Evolutionary conservation across 2,113 vertebrate species (phyloP).

Genomic region (Eupsittula cactorum): DNA sequence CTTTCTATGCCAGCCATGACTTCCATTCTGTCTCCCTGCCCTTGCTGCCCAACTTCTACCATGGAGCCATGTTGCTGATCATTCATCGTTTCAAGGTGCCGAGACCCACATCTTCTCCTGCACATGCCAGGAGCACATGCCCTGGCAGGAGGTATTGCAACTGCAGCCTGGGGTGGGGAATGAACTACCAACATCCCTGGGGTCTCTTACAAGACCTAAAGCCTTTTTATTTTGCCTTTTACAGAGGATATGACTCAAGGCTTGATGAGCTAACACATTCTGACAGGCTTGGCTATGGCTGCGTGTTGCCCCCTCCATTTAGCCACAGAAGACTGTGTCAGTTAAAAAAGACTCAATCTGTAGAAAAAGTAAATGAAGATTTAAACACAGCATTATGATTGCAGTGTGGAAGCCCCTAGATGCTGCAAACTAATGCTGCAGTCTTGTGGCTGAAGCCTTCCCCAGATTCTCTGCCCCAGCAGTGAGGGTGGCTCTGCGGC

Average conservation of each 20-base stretch:
- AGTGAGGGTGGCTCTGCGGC: not conserved
- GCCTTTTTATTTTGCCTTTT: not conserved
- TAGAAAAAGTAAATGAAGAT: not conserved
- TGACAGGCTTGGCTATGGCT: not conserved
- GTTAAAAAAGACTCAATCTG: not conserved
- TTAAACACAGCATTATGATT: not conserved
- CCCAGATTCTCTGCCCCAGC: not conserved
- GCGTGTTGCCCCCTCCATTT: not conserved
- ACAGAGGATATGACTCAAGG: not conserved
- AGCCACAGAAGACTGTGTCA: not conserved
- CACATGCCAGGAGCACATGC: not conserved
- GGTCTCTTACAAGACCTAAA: not conserved
- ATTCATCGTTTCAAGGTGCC: not conserved
- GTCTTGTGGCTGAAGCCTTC: not conserved
- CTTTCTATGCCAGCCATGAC: not conserved
- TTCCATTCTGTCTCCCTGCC: not conserved
- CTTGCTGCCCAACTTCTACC: not conserved
- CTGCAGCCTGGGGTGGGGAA: not conserved
- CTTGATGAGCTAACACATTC: rapidly evolving
- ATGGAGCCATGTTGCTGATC: rapidly evolving
- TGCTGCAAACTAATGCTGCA: rapidly evolving
- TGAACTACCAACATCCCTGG: rapidly evolving
- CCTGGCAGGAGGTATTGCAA: rapidly evolving
- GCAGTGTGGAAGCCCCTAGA: not conserved
- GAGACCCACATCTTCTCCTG: not conserved